Evolutionary conservation across 2,113 vertebrate species (phyloP), one percentile per base, ranked within the genome.

Genomic region (Glaucomys volans): DNA sequence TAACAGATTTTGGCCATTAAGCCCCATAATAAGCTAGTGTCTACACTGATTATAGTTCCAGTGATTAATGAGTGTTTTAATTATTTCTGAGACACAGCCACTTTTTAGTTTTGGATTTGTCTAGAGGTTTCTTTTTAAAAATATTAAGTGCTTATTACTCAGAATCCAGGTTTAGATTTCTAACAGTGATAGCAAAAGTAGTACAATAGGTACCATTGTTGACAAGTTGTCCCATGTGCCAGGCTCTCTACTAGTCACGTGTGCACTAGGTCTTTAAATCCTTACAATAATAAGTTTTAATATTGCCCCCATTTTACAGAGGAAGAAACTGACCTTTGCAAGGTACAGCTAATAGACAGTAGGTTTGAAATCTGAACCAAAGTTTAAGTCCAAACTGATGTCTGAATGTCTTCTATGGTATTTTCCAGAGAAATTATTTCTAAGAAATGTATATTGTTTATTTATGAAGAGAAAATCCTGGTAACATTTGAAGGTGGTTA

Each of bases 1-100:
- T 66, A 83, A 86, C 5, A 76, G 44, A 47, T 86, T 85, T 90
- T 91, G 87, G 22, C 30, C 83, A 94, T 83, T 95, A 77, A 59
- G 57, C 67, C 22, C 71, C 67, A 74, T 47, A 77, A 32, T 94
- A 74, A 90, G 50, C 18, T 40, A 18, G 44, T 80, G 37, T 44
- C 71, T 37, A 87, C 2, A 17, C 26, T 24, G 22, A 95, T 93
- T 90, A 81, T 11, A 57, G 79, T 84, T 37, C 50, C 72, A 83
- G 83, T 94, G 93, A 94, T 95, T 95, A 79, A 95, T 81, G 74
- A 64, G 11, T 85, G 20, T 69, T 85, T 86, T 52, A 81, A 91
- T 93, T 87, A 88, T 54, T 80, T 91, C 62, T 94, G 69, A 96
- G n/a, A n/a, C 75, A 57, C 84, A 94, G 83, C 22, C 30, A 92